Conservation (phyloP, 2,797 vertebrate genomes). For the Craterocephalus amniculus region DNA sequence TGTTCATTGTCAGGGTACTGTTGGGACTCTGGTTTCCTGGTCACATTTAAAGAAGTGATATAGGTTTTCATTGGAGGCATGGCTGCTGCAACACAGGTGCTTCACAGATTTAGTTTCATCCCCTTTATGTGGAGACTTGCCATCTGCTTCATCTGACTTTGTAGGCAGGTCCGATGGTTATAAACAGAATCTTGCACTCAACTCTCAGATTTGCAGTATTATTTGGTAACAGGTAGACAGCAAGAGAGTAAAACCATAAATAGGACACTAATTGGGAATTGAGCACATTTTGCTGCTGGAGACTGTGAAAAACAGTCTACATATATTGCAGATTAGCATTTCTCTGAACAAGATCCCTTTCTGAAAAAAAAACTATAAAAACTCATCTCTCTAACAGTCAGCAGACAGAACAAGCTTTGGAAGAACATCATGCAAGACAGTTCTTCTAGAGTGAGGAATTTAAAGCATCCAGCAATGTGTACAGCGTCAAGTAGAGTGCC, state of each 20-base stretch:
- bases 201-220: conserved; percentile 53
- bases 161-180: conserved; percentile 45
- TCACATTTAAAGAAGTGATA: conserved; percentile 60
- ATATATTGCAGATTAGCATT: conserved; percentile 28
- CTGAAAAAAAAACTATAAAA: not conserved
- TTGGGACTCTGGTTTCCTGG: conserved; percentile 68
- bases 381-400: conserved; percentile 42
- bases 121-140: conserved; percentile 70
- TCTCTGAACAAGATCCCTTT: conserved; percentile 20
- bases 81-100: conserved; percentile 68
- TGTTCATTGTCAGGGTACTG: conserved; percentile 60
- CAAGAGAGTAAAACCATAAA: not conserved
- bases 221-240: conserved; percentile 22
- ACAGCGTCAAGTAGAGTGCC: conserved; percentile 63
- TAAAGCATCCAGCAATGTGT: conserved; percentile 68
- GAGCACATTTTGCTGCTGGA: conserved; percentile 6
- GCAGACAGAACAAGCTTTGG: conserved; percentile 54
- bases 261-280: not conserved
- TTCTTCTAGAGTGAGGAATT: conserved; percentile 66
- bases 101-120: conserved; percentile 72
- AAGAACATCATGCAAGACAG: conserved; percentile 61
- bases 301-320: conserved; percentile 20
- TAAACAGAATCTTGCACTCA: conserved; percentile 50
- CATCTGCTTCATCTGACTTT: conserved; percentile 74
- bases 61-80: conserved; percentile 66